Base-by-base conservation (phyloP, 2,113 vertebrate genomes). In the Amblyornis subalaris region DNA sequence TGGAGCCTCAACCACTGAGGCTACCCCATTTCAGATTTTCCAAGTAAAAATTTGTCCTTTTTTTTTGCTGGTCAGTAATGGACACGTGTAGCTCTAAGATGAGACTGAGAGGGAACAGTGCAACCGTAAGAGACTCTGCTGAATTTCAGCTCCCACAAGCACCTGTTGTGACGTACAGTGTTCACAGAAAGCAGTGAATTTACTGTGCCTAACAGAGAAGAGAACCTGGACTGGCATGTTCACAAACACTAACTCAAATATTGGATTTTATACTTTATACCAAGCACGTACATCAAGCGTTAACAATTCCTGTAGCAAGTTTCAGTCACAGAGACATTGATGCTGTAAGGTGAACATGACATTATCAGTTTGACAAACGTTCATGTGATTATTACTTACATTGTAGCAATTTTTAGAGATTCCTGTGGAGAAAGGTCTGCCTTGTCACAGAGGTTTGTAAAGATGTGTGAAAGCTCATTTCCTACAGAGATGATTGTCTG, bases 61-160 rank as follows among this genome's bases (percentile, higher is more conserved):
- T 62, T 25, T 47, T 14, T 12, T 77, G 36, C 47, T 36, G 38
- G 33, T 45, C 35, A 26, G 23, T 42, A n/a, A n/a, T 21, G 64
- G 64, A 57, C 50, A 51, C 0, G 0, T 7, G 25, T 14, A 22
- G n/a, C 12, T 48, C 4, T 11, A 29, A 50, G 42, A 14, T 19
- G 48, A 47, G 61, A 38, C 47, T 61, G 23, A 48, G 54, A 81
- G 47, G 70, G 16, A 75, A 9, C 19, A 25, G 48, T 15, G 35
- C 48, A 28, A 20, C 35, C 36, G 4, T 12, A 25, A 60, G 6
- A 72, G 28, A 13, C 16, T 25, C 38, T 14, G 50, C 33, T 20
- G 71, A 33, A 21, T 16, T 65, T 42, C n/a, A 79, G 50, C 31
- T 85, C 36, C 53, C 35, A 36, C 28, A 25, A 28, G 58, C 8